A percentile compares a stretch with the other conserved stretches of the same genome.
Evolutionary conservation across 2,797 vertebrate genomes (phyloP).

Genomic region (Capromys pilorides): DNA sequence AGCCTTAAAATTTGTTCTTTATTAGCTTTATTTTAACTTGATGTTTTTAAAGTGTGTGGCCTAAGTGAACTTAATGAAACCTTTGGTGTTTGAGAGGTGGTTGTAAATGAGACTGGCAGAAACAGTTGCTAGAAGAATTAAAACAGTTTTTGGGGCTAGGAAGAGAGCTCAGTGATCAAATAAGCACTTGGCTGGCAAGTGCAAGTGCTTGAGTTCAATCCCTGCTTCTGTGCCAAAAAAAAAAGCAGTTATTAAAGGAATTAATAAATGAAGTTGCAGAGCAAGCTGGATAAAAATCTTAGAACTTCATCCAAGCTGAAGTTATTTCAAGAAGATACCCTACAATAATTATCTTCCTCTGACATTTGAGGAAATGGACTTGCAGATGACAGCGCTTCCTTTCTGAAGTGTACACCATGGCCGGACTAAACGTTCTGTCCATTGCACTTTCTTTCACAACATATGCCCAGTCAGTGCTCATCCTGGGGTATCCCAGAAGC

Average conservation of each 20-base stretch:
- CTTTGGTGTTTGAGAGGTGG: constrained; percentile 51
- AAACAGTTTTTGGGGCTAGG: not conserved
- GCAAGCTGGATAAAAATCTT: constrained; percentile 25
- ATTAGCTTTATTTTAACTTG: constrained; percentile 82
- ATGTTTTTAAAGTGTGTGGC: constrained; percentile 63
- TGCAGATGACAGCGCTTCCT: not conserved
- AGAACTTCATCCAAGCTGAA: not conserved
- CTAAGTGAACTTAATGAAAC: constrained; percentile 60
- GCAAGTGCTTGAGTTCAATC: no score
- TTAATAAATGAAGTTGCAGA: not conserved
- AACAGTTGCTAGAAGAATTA: constrained; percentile 38
- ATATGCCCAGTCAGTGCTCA: not conserved
- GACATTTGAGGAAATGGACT: not conserved
- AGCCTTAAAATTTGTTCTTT: constrained; percentile 87
- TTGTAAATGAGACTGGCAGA: constrained; percentile 25
- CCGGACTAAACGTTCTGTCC: not conserved
- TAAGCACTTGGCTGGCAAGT: no score
- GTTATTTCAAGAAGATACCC: not conserved
- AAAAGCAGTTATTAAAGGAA: constrained; percentile 7
- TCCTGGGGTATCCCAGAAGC: not conserved
- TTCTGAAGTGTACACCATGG: not conserved
- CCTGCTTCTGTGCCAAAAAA: no score
- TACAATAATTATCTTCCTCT: not conserved
- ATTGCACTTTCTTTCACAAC: not conserved
- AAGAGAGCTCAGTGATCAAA: no score